These are phyloP conservation scores for Macrocentrus cingulum DNA, from an alignment of 1,140 invertebrate genomes.

Conservation along the genomic window DNA sequence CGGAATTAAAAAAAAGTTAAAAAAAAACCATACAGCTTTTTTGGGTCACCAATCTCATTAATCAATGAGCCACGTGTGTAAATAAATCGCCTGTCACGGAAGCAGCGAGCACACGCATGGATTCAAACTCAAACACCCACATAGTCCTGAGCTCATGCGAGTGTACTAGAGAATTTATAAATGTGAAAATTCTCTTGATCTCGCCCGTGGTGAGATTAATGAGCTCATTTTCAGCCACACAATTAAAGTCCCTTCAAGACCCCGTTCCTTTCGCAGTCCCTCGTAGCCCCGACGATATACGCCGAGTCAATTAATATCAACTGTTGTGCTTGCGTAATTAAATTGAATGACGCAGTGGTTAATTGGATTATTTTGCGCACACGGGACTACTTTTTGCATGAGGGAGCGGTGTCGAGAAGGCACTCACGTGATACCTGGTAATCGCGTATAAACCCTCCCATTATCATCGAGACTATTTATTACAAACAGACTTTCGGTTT, in stretches of 20 bases:
- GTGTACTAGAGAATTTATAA: too few relatives aligned
- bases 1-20: too few relatives aligned
- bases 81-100: conserved; percentile 5
- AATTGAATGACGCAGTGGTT: neutral
- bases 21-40: too few relatives aligned
- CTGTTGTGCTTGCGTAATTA: neutral
- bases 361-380: neutral
- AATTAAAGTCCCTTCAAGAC: conserved; percentile 31
- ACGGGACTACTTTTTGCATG: conserved; percentile 21
- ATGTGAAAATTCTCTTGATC: too few relatives aligned
- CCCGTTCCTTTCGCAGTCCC: conserved; percentile 30
- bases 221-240: conserved; percentile 26
- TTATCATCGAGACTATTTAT: conserved; percentile 42
- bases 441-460: conserved; percentile 56
- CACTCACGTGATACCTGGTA: conserved; percentile 57
- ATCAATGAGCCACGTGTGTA: conserved; percentile 2
- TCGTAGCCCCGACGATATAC: conserved; percentile 1
- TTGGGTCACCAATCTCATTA: too few relatives aligned
- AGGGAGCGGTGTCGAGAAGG: conserved; percentile 56
- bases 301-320: too few relatives aligned
- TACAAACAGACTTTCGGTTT: neutral
- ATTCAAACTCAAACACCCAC: too few relatives aligned
- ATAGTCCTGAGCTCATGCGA: too few relatives aligned
- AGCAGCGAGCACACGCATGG: neutral
- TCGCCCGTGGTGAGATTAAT: conserved; percentile 4